Evolutionary conservation across 1,140 invertebrate genomes (phyloP).

Genomic region (Dreissena polymorpha): DNA sequence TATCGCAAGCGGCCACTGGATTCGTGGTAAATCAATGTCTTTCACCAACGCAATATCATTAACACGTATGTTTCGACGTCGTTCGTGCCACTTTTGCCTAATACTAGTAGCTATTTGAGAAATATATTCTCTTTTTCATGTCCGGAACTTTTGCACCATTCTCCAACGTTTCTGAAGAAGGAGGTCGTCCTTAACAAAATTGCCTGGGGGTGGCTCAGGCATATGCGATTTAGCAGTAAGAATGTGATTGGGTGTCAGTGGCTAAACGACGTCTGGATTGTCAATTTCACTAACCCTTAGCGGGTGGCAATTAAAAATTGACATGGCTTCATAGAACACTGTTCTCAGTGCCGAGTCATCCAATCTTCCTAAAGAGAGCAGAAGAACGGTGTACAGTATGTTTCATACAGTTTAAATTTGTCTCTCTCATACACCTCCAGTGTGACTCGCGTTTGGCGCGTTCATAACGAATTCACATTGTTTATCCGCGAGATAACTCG

Average conservation of each 20-base stretch:
- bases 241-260: constrained; percentile 60
- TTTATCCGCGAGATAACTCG: constrained; percentile 12
- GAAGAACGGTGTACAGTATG: constrained; percentile 39
- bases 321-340: constrained; percentile 52
- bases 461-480: constrained; percentile 55
- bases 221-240: constrained; percentile 44
- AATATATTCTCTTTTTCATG: constrained; percentile 60
- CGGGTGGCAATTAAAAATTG: constrained; percentile 48
- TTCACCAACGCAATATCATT: too few species aligned
- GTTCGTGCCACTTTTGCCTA: constrained; percentile 59
- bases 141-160: constrained; percentile 53
- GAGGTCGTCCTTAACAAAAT: constrained; percentile 49
- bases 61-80: too few species aligned
- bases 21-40: too few species aligned
- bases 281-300: constrained; percentile 42
- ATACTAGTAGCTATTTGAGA: constrained; percentile 46
- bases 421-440: constrained; percentile 58
- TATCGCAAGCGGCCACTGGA: constrained; percentile 35
- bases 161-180: constrained; percentile 55
- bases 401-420: constrained; percentile 53
- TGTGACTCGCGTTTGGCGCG: constrained; percentile 54
- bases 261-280: constrained; percentile 33
- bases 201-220: constrained; percentile 50
- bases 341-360: constrained; percentile 53
- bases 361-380: constrained; percentile 20